These are phyloP conservation scores for Drosophila fulvimacula DNA, from an alignment of 2,888 invertebrate genomes.

Conservation along the genomic window DNA sequence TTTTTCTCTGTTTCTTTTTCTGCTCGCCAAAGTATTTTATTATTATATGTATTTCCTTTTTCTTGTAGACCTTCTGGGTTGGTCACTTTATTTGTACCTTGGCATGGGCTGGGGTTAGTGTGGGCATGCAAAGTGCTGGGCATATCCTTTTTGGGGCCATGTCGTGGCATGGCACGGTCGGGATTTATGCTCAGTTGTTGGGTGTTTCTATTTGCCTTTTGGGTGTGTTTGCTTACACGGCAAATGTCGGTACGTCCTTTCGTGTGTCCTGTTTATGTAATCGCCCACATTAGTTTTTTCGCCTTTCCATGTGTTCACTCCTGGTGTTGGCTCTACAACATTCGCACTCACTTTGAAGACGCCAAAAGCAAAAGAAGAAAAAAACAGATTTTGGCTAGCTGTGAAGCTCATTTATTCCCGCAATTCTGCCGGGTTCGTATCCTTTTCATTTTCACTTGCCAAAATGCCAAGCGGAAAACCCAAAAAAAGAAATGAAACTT, in stretches of 20 bases:
- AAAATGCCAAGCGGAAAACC: conserved; percentile 10
- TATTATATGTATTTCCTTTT: conserved; percentile 76
- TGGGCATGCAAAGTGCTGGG: conserved; percentile 67
- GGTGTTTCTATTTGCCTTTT: conserved; percentile 68
- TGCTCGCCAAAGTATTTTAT: conserved; percentile 70
- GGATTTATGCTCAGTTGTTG: conserved; percentile 72
- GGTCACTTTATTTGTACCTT: conserved; percentile 79
- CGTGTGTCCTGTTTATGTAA: conserved; percentile 80
- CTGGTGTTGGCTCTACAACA: conserved; percentile 54
- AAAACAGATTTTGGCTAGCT: conserved; percentile 14
- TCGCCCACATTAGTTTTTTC: conserved; percentile 73
- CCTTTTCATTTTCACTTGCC: conserved; percentile 44
- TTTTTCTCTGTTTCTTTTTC: conserved; percentile 25
- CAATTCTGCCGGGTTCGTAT: conserved; percentile 36
- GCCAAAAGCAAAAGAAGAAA: conserved; percentile 5
- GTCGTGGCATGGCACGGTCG: conserved; percentile 56
- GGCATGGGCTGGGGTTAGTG: conserved; percentile 16
- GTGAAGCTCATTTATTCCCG: conserved; percentile 41
- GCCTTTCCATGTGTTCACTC: conserved; percentile 29
- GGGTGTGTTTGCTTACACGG: conserved; percentile 73
- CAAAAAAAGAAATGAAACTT: conserved; percentile 27
- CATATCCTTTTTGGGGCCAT: conserved; percentile 61
- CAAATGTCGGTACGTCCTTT: conserved; percentile 67
- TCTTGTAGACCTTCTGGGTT: conserved; percentile 70
- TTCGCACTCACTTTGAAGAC: conserved; percentile 57